Evolutionary conservation across 2,888 invertebrate genomes (phyloP), one percentile per base, ranked within the genome.

Genomic region (Syritta pipiens): DNA sequence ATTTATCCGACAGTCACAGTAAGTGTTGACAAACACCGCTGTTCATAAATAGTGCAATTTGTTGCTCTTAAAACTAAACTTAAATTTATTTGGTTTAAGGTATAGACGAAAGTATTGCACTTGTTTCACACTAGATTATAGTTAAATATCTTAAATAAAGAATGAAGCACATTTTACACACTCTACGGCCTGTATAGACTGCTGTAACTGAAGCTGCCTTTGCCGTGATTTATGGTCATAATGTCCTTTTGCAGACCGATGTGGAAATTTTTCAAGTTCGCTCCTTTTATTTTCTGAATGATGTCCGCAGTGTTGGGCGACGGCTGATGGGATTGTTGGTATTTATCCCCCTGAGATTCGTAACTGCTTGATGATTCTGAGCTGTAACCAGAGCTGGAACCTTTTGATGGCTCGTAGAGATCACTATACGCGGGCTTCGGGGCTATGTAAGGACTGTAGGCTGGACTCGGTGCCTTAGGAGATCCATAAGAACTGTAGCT

Each of bases 171-270:
- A 1, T 6, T 3, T 28, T 26, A 10, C 24, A 42, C 20, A 26
- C n/a, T 19, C 68, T 71, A 77, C 6, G 63, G 30, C 26, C 59
- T 49, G 37, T 87, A 87, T 19, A 85, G 81, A 4, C 86, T 87
- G 82, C 87, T 87, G 62, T 87, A 87, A 81, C 88, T 88, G 40
- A 85, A 86, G 30, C 88, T 86, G 0, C 87, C 88, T 69, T 88
- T 87, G 83, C 87, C 87, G 32, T 87, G 87, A 77, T 87, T 85
- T 53, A 87, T 88, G 10, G 77, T 60, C 71, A 77, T 71, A 6
- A 77, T 53, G 19, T 67, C 53, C 55, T 71, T 71, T 10, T 59
- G 77, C 20, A 71, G 59, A 0, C 65, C 14, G 1, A 24, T 12
- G 24, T 77, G 59, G 22, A 60, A 77, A 14, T 19, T 40, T 14